These are phyloP conservation scores for Microcebus lehilahytsara DNA, from an alignment of 2,113 vertebrate species.

Conservation along the genomic window DNA sequence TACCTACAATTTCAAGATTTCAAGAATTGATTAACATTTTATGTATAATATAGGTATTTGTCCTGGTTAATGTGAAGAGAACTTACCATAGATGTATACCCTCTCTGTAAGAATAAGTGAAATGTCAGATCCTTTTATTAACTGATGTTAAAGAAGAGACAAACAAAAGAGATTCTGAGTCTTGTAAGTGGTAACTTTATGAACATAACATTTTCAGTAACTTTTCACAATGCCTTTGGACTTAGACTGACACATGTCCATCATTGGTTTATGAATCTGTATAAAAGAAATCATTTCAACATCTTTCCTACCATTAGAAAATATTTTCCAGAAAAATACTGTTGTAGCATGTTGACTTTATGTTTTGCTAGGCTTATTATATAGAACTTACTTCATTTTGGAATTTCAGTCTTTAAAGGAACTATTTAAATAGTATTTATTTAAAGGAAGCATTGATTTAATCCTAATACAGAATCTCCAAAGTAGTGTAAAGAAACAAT, in stretches of 20 bases:
- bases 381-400: background rate
- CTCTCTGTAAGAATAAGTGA: background rate
- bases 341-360: background rate
- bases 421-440: background rate
- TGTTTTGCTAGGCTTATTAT: background rate
- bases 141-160: background rate
- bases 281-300: background rate
- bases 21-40: background rate
- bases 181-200: background rate
- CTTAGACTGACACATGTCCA: background rate
- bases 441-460: background rate
- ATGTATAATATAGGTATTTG: background rate
- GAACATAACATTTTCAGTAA: background rate
- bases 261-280: background rate
- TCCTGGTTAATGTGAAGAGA: background rate
- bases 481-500: background rate
- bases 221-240: background rate
- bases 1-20: background rate
- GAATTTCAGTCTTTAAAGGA: background rate
- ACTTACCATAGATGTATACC: background rate
- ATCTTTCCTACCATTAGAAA: background rate
- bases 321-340: background rate
- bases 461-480: background rate
- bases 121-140: slow-evolving; percentile 6
- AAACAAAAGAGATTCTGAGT: background rate